Percentiles rank a stretch among this genome's conserved stretches.
phyloP scores from a whole-genome alignment of 2,888 invertebrate genomes.

The Dione vanillae region DNA sequence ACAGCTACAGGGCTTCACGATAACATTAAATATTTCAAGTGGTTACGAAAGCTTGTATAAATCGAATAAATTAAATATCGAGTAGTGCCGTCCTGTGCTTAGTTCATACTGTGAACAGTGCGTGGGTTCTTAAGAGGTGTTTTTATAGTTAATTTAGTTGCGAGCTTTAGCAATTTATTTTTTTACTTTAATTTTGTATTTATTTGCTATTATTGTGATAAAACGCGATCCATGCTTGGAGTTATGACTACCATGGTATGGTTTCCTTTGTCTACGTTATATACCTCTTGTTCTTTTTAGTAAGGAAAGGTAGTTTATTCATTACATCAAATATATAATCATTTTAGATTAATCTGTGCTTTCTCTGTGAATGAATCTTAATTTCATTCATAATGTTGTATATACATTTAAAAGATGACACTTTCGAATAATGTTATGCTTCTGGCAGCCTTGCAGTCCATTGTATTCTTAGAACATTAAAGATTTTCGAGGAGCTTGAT shows the following conservation, averaged over 20 bases:
- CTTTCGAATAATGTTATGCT: constrained; percentile 38
- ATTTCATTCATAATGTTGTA: constrained; percentile 43
- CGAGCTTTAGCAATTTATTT: constrained; percentile 70
- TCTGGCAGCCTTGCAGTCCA: constrained; percentile 46
- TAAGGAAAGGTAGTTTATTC: constrained; percentile 68
- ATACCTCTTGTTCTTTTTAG: constrained; percentile 69
- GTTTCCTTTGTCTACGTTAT: constrained; percentile 82
- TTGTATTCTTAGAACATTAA: constrained; percentile 42
- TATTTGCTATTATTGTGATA: constrained; percentile 73
- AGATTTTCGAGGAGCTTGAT: constrained; percentile 40
- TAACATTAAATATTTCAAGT: constrained; percentile 55
- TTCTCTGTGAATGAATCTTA: constrained; percentile 42
- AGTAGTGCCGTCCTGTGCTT: constrained; percentile 79
- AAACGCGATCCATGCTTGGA: constrained; percentile 84
- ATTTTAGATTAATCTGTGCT: constrained; percentile 47
- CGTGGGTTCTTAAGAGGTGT: constrained; percentile 72
- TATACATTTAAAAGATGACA: constrained; percentile 33
- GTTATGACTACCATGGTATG: constrained; percentile 85
- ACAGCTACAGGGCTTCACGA: constrained; percentile 57
- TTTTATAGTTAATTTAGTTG: constrained; percentile 72
- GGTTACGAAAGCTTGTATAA: constrained; percentile 58
- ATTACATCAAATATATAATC: constrained; percentile 48
- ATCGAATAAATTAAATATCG: constrained; percentile 54
- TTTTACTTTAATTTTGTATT: constrained; percentile 64
- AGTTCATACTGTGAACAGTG: constrained; percentile 78